phyloP scores from a whole-genome alignment of 2,888 invertebrate species.

The Lasioglossum leucozonium region DNA sequence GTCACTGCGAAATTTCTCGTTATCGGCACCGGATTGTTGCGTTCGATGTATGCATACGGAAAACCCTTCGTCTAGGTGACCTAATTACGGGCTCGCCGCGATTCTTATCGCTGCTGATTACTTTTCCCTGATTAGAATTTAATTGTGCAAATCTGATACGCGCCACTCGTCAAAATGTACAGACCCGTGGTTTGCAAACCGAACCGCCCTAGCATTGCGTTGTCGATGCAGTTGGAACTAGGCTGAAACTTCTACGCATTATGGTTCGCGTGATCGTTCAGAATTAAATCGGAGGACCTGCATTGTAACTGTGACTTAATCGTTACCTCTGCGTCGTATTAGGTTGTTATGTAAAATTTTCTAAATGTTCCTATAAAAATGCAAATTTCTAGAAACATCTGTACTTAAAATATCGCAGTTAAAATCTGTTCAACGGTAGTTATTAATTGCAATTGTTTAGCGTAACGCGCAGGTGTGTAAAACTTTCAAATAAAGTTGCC shows the following conservation, averaged over 20 bases:
- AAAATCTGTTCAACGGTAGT: background rate
- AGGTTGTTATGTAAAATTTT: background rate
- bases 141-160: background rate
- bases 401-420: background rate
- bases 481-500: background rate
- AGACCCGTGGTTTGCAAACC: background rate
- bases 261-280: background rate
- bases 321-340: background rate
- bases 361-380: too few species aligned
- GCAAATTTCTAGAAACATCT: too few species aligned
- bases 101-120: background rate
- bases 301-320: background rate
- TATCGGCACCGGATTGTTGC: slow-evolving; percentile 31
- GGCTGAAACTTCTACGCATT: background rate
- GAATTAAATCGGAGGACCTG: background rate
- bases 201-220: background rate
- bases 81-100: background rate
- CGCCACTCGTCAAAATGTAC: background rate
- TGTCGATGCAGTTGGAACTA: background rate
- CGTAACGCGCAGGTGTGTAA: background rate
- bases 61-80: background rate
- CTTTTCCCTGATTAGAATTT: background rate
- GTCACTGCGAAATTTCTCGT: slow-evolving; percentile 38
- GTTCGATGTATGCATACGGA: background rate
- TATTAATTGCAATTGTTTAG: background rate